Conservation (phyloP, 2,797 vertebrate genomes). For the Acanthis flammea region DNA sequence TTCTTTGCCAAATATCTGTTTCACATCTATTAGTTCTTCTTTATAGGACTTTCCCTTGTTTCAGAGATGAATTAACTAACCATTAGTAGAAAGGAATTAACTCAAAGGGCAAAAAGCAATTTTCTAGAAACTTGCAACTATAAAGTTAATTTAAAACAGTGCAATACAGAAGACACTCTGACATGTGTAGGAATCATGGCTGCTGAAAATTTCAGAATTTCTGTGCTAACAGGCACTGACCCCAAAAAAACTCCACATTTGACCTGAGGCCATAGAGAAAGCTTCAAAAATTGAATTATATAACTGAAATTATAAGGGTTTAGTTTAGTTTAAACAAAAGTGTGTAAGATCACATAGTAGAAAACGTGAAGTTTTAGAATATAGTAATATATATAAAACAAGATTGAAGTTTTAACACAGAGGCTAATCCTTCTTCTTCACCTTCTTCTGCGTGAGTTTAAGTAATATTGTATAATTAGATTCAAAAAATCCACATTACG, state of each 20-base stretch:
- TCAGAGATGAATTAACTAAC: background rate
- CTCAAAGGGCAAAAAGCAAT: background rate
- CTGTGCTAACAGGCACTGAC: background rate
- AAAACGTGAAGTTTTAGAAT: background rate
- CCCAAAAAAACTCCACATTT: background rate
- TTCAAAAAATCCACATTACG: background rate
- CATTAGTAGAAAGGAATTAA: background rate
- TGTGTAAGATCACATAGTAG: background rate
- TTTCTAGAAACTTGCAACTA: background rate
- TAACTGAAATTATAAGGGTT: background rate
- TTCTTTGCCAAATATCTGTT: conserved; percentile 12
- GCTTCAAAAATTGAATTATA: background rate
- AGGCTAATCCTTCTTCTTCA: background rate
- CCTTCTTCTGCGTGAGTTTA: background rate
- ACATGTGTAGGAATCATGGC: background rate
- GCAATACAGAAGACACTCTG: background rate
- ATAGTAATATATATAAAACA: background rate
- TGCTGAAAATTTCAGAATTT: background rate
- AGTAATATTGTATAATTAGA: background rate
- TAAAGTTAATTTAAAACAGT: background rate
- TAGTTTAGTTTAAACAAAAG: background rate
- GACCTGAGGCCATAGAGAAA: background rate
- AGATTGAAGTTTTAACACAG: background rate
- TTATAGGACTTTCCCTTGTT: background rate
- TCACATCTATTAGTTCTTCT: conserved; percentile 11